A percentile compares a stretch with the other conserved stretches of the same genome.
Evolutionary conservation across 2,888 invertebrate genomes (phyloP).

Genomic region (Charanyca ferruginea): DNA sequence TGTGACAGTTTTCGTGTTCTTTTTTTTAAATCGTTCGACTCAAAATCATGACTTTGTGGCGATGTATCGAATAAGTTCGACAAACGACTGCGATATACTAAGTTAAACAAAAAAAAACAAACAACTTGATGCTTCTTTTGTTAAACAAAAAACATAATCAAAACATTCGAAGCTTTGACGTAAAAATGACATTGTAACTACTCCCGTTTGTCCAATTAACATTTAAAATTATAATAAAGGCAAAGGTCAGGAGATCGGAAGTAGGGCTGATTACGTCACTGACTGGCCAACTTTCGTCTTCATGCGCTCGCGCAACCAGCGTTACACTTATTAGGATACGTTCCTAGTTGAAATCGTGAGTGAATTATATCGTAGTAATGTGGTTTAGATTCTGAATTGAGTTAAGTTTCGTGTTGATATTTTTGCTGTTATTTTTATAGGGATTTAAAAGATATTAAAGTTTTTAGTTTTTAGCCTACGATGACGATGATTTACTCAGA

Average conservation of each 20-base stretch:
- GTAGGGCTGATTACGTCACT: slow-evolving; percentile 71
- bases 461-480: neutral
- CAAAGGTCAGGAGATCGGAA: slow-evolving; percentile 71
- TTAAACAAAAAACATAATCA: slow-evolving; percentile 23
- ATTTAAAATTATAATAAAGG: slow-evolving; percentile 53
- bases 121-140: slow-evolving; percentile 1
- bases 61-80: neutral
- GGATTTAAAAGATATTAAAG: neutral
- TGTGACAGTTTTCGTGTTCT: too few relatives aligned
- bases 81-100: neutral
- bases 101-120: slow-evolving; percentile 1
- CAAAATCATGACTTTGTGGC: neutral
- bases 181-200: slow-evolving; percentile 56
- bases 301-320: slow-evolving; percentile 46
- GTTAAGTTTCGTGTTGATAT: neutral
- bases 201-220: slow-evolving; percentile 55
- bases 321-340: slow-evolving; percentile 52
- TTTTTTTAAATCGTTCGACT: too few relatives aligned
- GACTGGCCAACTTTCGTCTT: slow-evolving; percentile 72
- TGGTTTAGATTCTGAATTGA: slow-evolving; percentile 1
- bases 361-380: slow-evolving; percentile 15
- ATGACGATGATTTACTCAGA: too few relatives aligned
- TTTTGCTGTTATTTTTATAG: neutral
- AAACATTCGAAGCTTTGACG: slow-evolving; percentile 10
- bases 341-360: slow-evolving; percentile 51